A percentile compares a stretch with the other conserved stretches of the same genome.
Evolutionary conservation across 2,888 invertebrate species (phyloP).

Genomic region (Pristionchus exspectatus): DNA sequence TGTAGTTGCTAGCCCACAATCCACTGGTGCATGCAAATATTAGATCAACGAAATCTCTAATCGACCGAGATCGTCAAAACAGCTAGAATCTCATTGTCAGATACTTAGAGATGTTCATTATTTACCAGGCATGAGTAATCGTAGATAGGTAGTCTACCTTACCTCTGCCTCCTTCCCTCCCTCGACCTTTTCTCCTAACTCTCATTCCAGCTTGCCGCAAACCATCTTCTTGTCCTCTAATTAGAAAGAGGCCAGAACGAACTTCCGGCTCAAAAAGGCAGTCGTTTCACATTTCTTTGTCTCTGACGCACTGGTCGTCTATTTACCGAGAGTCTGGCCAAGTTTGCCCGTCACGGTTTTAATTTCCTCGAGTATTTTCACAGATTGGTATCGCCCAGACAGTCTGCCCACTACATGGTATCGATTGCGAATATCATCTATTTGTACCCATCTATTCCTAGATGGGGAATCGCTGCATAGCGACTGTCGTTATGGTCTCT

Average conservation of each 20-base stretch:
- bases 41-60: too few relatives aligned
- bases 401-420: neutral
- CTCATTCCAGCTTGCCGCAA: neutral
- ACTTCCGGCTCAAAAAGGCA: slow-evolving; percentile 14
- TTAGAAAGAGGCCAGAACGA: neutral
- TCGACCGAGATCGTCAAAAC: too few relatives aligned
- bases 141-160: neutral
- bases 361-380: neutral
- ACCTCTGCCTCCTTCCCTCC: neutral
- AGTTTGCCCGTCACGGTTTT: neutral
- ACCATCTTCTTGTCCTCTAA: neutral
- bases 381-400: neutral
- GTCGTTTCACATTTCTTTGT: neutral
- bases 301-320: neutral
- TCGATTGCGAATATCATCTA: too few relatives aligned
- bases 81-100: neutral
- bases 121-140: too few relatives aligned
- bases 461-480: neutral
- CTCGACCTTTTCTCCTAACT: neutral
- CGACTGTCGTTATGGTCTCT: neutral
- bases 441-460: neutral
- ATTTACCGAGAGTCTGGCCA: neutral
- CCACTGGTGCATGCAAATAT: too few relatives aligned
- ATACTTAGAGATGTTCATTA: too few relatives aligned
- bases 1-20: neutral